Evolutionary conservation across 2,888 invertebrate genomes (phyloP), one percentile per base, ranked within the genome.

Genomic region (Drosophila ustulata): DNA sequence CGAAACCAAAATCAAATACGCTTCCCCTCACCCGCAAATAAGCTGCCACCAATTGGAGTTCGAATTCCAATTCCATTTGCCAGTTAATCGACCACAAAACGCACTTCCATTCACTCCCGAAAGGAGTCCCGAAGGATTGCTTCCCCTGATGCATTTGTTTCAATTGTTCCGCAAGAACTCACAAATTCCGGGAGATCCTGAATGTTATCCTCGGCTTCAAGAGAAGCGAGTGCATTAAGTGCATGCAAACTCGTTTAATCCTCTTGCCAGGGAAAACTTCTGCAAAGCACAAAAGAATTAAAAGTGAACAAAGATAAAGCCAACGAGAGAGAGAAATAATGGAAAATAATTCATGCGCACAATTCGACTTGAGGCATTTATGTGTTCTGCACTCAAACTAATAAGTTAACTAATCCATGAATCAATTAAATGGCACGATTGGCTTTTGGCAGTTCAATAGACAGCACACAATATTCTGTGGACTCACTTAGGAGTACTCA

Each of bases 351-450:
- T 64, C 39, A 53, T 30, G 58, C 25, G 37, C 23, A 49, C 23
- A 59, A 62, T n/a, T 18, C 18, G 18, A 50, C 34, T 46, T 18
- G 37, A 56, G 46, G 28, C 47, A 52, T 55, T 56, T 50, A 50
- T 7, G 30, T 34, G 30, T 34, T 11, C 30, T 26, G n/a, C 55
- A 62, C 55, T 62, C 26, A 49, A 47, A 47, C 46, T 41, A 26
- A 13, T 34, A 43, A 58, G 52, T 41, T 50, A 43, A 61, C 46
- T 39, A 13, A 64, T 61, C 66, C 63, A 74, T 68, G 65, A 67
- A 64, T 75, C 75, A 71, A 75, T 78, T 71, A 66, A 18, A 71
- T 57, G 39, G 50, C 59, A 5, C 62, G 59, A 71, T 74, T 71
- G 62, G 57, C 34, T 57, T 53, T 59, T 65, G 66, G 28, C 68